Percentiles rank a stretch among this genome's conserved stretches.
Evolutionary conservation across 2,888 invertebrate genomes (phyloP).

Genomic region (Andrena flavipes): DNA sequence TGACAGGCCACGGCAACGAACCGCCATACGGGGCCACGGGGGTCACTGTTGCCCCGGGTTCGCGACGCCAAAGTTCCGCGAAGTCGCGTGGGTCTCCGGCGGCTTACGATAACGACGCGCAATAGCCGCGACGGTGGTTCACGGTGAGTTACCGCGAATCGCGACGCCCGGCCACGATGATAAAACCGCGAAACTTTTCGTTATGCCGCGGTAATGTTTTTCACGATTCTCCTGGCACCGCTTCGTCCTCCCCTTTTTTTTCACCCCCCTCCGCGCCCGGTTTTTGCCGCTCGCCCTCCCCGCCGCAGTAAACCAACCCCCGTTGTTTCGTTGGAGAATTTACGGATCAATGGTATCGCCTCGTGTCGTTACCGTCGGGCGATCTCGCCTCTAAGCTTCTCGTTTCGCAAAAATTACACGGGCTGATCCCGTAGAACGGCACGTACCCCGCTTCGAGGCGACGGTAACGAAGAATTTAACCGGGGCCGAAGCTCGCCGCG

Average conservation of each 20-base stretch:
- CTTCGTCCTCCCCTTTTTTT: neutral
- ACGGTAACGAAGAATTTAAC: conserved; percentile 23
- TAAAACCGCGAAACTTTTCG: conserved; percentile 25
- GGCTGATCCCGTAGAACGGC: conserved; percentile 13
- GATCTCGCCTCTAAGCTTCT: conserved; percentile 16
- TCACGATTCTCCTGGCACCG: neutral
- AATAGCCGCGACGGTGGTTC: neutral
- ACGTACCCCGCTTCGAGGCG: neutral
- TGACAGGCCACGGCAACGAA: neutral
- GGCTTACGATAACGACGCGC: neutral
- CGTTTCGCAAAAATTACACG: conserved; percentile 46
- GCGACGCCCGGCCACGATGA: neutral
- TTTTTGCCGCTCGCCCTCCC: too few species aligned
- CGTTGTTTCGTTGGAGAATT: conserved; percentile 24
- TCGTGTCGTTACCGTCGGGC: conserved; percentile 1
- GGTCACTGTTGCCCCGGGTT: neutral
- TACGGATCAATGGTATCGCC: conserved; percentile 26
- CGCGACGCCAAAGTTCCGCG: neutral
- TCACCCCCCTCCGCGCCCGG: neutral
- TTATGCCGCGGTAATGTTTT: conserved; percentile 21
- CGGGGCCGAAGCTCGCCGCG: neutral
- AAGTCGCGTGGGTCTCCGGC: neutral
- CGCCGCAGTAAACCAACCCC: conserved; percentile 1
- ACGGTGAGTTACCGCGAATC: neutral
- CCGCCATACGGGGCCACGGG: neutral